A percentile compares a stretch with the other conserved stretches of the same genome.
Evolutionary conservation across 2,113 vertebrate species (phyloP).

Genomic region (Oreochromis tanganicae): DNA sequence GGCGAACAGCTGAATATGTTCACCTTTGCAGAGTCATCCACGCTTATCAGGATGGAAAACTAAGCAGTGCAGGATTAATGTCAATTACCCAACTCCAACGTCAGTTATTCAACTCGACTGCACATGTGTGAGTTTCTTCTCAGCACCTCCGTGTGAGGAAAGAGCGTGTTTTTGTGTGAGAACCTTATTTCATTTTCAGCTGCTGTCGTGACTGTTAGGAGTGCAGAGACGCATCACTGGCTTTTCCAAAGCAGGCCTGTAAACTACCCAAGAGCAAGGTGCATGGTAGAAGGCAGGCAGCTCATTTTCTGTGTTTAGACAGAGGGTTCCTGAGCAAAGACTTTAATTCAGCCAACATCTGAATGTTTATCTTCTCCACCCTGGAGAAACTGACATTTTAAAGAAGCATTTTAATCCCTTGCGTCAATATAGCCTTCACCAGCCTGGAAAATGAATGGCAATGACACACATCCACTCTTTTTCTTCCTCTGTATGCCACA

Average conservation of each 20-base stretch:
- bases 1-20: neutral
- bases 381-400: neutral
- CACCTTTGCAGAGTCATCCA: neutral
- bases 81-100: neutral
- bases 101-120: neutral
- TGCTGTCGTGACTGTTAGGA: neutral
- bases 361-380: neutral
- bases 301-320: neutral
- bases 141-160: neutral
- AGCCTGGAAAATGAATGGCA: neutral
- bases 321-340: neutral
- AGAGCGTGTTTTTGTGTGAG: neutral
- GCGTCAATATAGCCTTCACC: neutral
- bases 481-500: neutral
- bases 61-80: neutral
- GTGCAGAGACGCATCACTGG: neutral
- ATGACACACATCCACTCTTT: neutral
- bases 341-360: neutral
- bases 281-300: rapidly evolving
- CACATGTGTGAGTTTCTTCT: neutral
- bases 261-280: neutral
- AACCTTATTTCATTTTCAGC: neutral
- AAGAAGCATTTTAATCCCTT: neutral
- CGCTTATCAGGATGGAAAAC: neutral
- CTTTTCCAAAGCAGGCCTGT: neutral